Evolutionary conservation across 2,113 vertebrate genomes (phyloP), one percentile per base, ranked within the genome.

Genomic region (Rafetus swinhoei): DNA sequence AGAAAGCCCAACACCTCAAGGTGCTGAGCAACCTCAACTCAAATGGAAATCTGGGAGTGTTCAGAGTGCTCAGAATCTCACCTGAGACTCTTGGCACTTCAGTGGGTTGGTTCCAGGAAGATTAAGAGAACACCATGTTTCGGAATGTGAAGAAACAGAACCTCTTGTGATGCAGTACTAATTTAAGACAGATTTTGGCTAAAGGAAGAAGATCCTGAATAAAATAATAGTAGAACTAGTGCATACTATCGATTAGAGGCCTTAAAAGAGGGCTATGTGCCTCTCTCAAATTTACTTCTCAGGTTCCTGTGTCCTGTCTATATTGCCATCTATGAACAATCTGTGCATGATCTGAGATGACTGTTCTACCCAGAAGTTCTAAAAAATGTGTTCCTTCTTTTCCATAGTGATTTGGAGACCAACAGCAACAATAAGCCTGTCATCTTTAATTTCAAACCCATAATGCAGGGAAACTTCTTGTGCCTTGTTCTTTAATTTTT

Each of bases 371-470:
- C 88, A 89, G 80, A 86, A 82, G 52, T 92, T 72, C 14, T 57
- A 32, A 50, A 19, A 79, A 14, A 9, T 39, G 50, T 89, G 24
- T 57, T 29, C 45, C 19, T 65, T 90, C 35, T 87, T 32, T 29
- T 59, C 35, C 39, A 32, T 32, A 55, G 10, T 0, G 0, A 57
- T 5, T 21, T 62, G 85, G 79, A 74, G 27, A 35, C 3, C 74
- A 59, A 12, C 50, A 57, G 16, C 0, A 0, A 52, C 21, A 62
- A 50, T 1, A 1, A 87, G 9, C 5, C 24, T 45, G 0, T 21
- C 76, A 7, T 12, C 53, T 79, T 89, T 59, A 24, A 2, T 56
- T 35, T 87, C 72, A 52, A 39, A 2, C 32, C 4, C 2, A 45
- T 56, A 1, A 32, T 69, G 52, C 16, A 45, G 16, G 1, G 0